Base-by-base conservation (phyloP, 2,888 invertebrate species). In the Calliphora vomitoria region DNA sequence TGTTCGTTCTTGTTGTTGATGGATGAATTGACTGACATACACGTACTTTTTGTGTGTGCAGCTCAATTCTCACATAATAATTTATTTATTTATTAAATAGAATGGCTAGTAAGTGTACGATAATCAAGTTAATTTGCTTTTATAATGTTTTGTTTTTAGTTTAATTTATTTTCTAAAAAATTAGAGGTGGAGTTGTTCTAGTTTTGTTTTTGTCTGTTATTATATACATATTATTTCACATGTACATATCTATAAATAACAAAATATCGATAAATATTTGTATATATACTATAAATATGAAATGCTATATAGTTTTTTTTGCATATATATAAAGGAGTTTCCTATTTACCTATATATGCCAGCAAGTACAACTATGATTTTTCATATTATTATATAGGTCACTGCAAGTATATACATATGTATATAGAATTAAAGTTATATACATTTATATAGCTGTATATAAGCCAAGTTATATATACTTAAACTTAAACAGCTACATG, bases 301-400 rank as follows among this genome's bases (percentile, higher is more conserved):
- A 66, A 53, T 55, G 60, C 38, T 64, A 66, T 68, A 15, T 41
- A 68, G 13, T 13, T 44, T 20, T 20, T 5, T 35, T 4, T 35
- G 6, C 6, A 6, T 35, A 35, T 35, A 11, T 58, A 58, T 58
- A 50, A 76, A 82, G 82, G 75, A 82, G 69, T 82, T 82, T 69
- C 82, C 75, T 50, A 41, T 76, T 68, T 75, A 58, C 53, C 20
- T 66, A 53, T 44, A 18, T 64, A 53, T 76, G 35, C 25, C 47
- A 5, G 13, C 44, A 25, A 60, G 35, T 13, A 20, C 31, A 64
- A 72, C 41, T 18, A 81, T 81, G 81, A 72, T 53, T 41, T 55
- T 64, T n/a, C 18, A 3, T 10, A 58, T n/a, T n/a, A n/a, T n/a
- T 75, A 85, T 25, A 85, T 85, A 85, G 85, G 85, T 81, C 85